Conservation (phyloP, 2,797 vertebrate species). For the Acanthis flammea region DNA sequence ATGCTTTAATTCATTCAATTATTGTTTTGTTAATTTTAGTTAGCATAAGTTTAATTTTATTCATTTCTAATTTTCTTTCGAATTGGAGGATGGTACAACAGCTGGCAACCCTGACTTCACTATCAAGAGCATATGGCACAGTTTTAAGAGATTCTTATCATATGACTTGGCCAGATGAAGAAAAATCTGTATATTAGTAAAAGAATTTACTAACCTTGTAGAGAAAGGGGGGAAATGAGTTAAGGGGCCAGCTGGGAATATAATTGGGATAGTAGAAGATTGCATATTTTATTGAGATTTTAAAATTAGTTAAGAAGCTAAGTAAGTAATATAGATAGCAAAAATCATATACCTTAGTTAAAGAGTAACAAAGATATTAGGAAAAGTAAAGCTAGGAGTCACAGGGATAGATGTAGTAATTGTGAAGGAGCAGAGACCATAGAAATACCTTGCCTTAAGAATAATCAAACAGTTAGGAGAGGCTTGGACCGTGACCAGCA, state of each 20-base stretch:
- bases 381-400: neutral
- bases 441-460: neutral
- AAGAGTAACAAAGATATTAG: neutral
- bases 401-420: neutral
- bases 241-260: neutral
- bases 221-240: neutral
- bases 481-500: neutral
- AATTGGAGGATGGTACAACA: too few species aligned
- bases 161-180: too few species aligned
- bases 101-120: too few species aligned
- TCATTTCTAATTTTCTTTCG: too few species aligned
- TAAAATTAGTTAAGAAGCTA: neutral
- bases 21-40: neutral
- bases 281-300: neutral
- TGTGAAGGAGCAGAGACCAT: neutral
- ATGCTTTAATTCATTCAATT: neutral
- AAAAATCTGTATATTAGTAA: too few species aligned
- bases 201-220: too few species aligned
- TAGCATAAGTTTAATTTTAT: neutral
- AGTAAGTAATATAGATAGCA: neutral
- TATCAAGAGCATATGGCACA: too few species aligned
- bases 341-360: neutral
- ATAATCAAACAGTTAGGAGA: neutral
- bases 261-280: neutral
- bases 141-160: too few species aligned